Evolutionary conservation across 23 tunicate species (phyloP), one percentile per base, ranked within the genome.

Genomic region (Halocynthia roretzi): DNA sequence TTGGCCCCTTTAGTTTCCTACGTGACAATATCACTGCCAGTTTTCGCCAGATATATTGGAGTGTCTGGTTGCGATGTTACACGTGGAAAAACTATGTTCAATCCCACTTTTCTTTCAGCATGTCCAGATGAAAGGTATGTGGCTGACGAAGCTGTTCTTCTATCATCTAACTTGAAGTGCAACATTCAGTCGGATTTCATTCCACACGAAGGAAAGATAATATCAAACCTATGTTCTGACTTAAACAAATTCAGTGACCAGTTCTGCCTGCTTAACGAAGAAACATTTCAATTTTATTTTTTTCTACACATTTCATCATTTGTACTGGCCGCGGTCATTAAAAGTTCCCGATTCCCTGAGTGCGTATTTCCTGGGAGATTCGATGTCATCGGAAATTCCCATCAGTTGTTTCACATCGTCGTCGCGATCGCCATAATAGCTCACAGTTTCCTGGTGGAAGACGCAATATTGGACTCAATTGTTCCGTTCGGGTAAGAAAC

Each of bases 381-480:
- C 56, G 78, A 74, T 64, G 62, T 74, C 11, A 18, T 74, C 62
- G 78, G 78, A 53, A 74, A 62, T 18, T 74, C 78, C 40, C 78
- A 74, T 18, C 78, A 74, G 56, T 10, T 54, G 56, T 74, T 74
- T 54, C 78, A 74, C 56, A 74, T 74, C 4, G 56, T 6, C 19
- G 52, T 74, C 6, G 78, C 78, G 10, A 44, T 53, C 21, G 78
- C 64, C 17, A 74, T 74, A 20, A 74, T 74, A 17, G 78, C 56
- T 8, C 78, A 74, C 18, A 74, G 78, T 54, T 52, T 74, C 21
- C 2, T 74, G n/a, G 78, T 74, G 9, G 78, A 74, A 56, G 65
- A 74, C 55, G 78, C 78, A 8, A 8, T 74, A 8, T 53, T 74
- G n/a, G 78, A 74, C 14, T 62, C 78, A 8, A 74, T 54, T 44